These are phyloP conservation scores for Bubo scandiacus DNA, from an alignment of 2,113 vertebrate species.

Conservation along the genomic window DNA sequence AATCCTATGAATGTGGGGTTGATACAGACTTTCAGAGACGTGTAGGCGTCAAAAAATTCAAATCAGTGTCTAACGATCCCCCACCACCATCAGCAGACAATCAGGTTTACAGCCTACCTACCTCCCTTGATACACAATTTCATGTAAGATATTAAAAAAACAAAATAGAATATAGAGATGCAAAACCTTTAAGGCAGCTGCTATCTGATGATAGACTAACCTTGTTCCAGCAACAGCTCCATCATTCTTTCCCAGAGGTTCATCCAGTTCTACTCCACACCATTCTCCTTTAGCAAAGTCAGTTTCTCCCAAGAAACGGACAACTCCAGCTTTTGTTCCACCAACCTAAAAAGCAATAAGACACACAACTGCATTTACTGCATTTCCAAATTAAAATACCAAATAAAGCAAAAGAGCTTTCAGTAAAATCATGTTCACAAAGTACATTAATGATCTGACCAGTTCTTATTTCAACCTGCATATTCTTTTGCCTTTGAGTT, in stretches of 20 bases:
- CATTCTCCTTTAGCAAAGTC: constrained; percentile 99
- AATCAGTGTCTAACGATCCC: not conserved
- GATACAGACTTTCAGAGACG: not conserved
- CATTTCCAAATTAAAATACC: not conserved
- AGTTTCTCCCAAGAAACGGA: constrained; percentile 95
- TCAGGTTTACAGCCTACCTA: not conserved
- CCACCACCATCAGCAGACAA: not conserved
- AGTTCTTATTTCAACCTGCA: not conserved
- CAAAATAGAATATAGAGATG: not conserved
- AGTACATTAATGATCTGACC: not conserved
- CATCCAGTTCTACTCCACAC: constrained; percentile 97
- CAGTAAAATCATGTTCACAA: not conserved
- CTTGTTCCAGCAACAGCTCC: constrained; percentile 97
- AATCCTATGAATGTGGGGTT: not conserved
- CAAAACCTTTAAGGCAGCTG: not conserved
- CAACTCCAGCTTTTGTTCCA: constrained; percentile 95
- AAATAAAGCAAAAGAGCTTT: not conserved
- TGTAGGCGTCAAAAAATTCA: not conserved
- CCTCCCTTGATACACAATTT: not conserved
- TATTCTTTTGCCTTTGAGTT: not conserved
- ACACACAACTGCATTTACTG: not conserved
- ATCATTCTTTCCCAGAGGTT: constrained; percentile 96
- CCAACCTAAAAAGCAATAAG: constrained; percentile 79
- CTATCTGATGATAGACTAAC: constrained; percentile 53
- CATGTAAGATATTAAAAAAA: not conserved